Conservation (phyloP, 2,113 vertebrate species). For the Apaloderma vittatum region DNA sequence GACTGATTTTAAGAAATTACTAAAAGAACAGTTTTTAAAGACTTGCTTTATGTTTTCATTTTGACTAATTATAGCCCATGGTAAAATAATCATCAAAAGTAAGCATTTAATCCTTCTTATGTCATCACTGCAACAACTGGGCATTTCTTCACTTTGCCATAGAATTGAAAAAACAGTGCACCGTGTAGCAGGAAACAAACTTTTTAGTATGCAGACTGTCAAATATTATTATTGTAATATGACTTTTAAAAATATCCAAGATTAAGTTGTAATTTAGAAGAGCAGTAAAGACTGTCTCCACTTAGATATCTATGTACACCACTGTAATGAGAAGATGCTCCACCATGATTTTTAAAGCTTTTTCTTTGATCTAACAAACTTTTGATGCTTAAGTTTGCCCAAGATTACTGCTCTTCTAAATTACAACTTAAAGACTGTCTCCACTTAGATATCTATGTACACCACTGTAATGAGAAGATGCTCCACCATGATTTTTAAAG, state of each 20-base stretch:
- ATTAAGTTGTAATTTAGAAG: no score
- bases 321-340: not conserved
- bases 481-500: not conserved
- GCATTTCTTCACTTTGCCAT: not conserved
- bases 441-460: not conserved
- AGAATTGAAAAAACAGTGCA: not conserved
- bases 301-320: not conserved
- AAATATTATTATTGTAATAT: not conserved
- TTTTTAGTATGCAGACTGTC: not conserved
- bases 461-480: not conserved
- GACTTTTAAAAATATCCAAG: not conserved
- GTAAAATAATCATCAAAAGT: not conserved
- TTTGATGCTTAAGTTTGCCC: not conserved
- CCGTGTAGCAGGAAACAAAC: not conserved
- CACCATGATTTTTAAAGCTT: not conserved
- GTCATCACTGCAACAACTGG: not conserved
- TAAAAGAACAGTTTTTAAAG: no score
- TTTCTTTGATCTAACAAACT: not conserved
- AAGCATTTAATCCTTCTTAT: not conserved
- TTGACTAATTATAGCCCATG: not conserved
- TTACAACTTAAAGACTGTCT: not conserved
- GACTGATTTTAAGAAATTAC: no score
- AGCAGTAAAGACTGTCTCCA: not conserved
- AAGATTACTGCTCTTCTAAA: not conserved
- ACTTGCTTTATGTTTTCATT: not conserved